Evolutionary conservation across 2,113 vertebrate genomes (phyloP).

Genomic region (Vulpes ferrilata): DNA sequence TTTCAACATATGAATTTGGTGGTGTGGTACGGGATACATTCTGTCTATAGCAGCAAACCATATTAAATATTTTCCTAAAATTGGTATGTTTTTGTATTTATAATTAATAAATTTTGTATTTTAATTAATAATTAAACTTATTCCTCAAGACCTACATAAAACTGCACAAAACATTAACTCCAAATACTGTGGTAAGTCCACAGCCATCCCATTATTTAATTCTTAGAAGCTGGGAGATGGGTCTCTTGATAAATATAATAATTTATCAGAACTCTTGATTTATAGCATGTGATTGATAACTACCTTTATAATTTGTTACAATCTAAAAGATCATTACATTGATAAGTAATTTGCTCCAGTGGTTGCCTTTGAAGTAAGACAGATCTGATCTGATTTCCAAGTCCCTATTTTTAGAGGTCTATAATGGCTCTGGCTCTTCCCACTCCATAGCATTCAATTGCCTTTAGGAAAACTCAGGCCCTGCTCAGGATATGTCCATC

Average conservation of each 20-base stretch:
- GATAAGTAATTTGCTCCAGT: background rate
- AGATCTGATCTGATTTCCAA: background rate
- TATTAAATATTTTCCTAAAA: background rate
- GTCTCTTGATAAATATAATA: background rate
- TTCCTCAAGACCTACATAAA: background rate
- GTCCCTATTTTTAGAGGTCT: background rate
- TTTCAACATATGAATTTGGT: background rate
- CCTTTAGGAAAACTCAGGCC: background rate
- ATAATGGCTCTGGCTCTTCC: rapidly evolving
- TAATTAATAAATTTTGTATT: background rate
- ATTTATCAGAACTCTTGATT: background rate
- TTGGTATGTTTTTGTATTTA: background rate
- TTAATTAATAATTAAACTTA: background rate
- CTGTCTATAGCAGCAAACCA: background rate
- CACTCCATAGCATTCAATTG: background rate
- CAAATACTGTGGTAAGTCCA: background rate
- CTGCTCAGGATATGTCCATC: too few relatives aligned
- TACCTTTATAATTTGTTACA: background rate
- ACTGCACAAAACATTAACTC: background rate
- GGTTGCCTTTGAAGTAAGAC: background rate
- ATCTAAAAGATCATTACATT: constrained; percentile 24
- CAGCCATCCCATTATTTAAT: background rate
- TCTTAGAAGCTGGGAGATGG: background rate
- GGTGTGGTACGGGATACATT: background rate
- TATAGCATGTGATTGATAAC: background rate